Conservation (phyloP, 2,113 vertebrate genomes). For the Pygoscelis antarcticus region DNA sequence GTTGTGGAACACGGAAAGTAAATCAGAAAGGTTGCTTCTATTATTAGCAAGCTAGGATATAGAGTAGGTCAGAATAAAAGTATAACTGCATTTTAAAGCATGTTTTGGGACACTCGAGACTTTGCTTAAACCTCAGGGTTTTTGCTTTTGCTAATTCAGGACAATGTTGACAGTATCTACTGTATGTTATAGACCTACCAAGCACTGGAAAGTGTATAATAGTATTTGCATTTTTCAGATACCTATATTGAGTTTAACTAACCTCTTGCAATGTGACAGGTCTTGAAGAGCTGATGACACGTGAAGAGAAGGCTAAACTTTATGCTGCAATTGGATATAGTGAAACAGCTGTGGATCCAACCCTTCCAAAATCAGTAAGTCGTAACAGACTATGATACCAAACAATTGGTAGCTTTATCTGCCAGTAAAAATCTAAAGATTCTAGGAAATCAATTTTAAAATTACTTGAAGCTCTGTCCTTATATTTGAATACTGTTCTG, state of each 20-base stretch:
- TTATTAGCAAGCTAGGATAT: neutral
- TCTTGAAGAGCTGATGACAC: slow-evolving; percentile 88
- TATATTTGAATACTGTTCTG: neutral
- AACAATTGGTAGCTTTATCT: neutral
- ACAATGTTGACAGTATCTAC: neutral
- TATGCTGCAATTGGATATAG: slow-evolving; percentile 98
- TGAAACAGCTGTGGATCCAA: slow-evolving; percentile 89
- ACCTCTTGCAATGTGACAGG: slow-evolving; percentile 70
- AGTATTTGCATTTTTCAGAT: neutral
- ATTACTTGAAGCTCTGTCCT: neutral
- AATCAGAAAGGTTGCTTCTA: neutral
- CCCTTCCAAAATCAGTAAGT: slow-evolving; percentile 93
- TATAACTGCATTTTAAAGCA: neutral
- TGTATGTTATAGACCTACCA: neutral
- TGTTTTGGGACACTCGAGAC: neutral
- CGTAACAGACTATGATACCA: neutral
- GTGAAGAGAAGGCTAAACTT: slow-evolving; percentile 90
- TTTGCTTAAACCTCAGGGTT: neutral
- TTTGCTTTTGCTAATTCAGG: neutral
- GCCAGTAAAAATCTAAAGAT: neutral
- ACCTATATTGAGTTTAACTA: neutral
- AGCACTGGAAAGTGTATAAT: neutral
- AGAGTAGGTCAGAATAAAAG: neutral
- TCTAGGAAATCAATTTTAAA: neutral
- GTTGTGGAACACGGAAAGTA: neutral